Evolutionary conservation across 1,140 invertebrate genomes (phyloP), one percentile per base, ranked within the genome.

Genomic region (Zaprionus inermis): DNA sequence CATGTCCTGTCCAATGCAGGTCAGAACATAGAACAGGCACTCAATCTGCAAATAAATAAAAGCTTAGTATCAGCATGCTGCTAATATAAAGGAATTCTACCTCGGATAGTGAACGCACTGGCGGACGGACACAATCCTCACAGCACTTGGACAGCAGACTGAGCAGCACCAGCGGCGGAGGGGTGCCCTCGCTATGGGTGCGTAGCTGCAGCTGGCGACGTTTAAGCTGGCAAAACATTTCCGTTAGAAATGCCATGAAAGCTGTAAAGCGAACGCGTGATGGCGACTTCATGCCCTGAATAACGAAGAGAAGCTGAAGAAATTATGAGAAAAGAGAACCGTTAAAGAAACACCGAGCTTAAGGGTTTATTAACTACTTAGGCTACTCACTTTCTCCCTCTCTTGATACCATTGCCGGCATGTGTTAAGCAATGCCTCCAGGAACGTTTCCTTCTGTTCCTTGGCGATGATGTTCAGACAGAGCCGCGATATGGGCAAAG

Each of bases 381-480:
- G 5, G 11, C 0, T 36, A 1, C 30, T 16, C 34, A 92, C 94
- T 93, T 95, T 95, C 67, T 96, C 96, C 34, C 96, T 93, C 91
- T 97, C 96, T 89, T 97, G 96, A 92, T 97, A 98, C 96, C 96
- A 97, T 92, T 97, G 96, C 86, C 97, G 96, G 88, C 96, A 97
- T 14, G 95, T 97, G 92, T 98, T 98, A 56, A 98, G 93, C 58
- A 98, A 93, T 9, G 96, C 97, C 93, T 98, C 97, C 59, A 98
- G 93, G 91, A 98, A 98, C 20, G 97, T 98, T 92, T 97, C 96
- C 76, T 95, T 96, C 70, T 95, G 94, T 93, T 98, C 97, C 93
- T 95, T 96, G 94, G 97, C 96, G 72, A 97, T 97, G 51, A 97
- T 97, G 55, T 95, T 95, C 65, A 97, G 95, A 86, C 96, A 97